Evolutionary conservation across 2,888 invertebrate genomes (phyloP).

Genomic region (Cotesia congregata): DNA sequence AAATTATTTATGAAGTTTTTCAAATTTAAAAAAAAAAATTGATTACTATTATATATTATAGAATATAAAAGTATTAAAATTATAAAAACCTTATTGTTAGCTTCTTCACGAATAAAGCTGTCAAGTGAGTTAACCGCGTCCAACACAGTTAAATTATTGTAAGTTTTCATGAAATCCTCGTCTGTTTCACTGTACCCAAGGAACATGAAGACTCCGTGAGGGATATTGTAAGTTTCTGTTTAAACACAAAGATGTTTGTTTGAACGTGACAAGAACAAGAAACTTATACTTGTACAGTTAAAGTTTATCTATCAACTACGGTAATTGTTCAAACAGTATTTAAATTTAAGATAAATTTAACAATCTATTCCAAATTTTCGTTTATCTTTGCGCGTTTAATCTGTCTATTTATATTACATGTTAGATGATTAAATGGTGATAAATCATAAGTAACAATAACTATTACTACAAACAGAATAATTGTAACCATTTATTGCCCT

Average conservation of each 20-base stretch:
- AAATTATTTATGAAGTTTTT: no score
- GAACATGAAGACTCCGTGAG: constrained; percentile 89
- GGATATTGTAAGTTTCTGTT: constrained; percentile 81
- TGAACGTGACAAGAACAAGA: constrained; percentile 31
- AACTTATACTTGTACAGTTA: not conserved
- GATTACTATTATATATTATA: not conserved
- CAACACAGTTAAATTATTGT: constrained; percentile 87
- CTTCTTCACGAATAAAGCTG: constrained; percentile 81
- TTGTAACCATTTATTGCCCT: no score
- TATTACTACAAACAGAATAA: no score
- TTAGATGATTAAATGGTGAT: not conserved
- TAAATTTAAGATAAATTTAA: not conserved
- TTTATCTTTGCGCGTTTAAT: constrained; percentile 23
- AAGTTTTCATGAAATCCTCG: constrained; percentile 84
- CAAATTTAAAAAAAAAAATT: no score
- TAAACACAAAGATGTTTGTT: constrained; percentile 29
- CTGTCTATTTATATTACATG: not conserved
- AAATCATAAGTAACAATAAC: no score
- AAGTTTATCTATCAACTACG: not conserved
- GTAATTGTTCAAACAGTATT: constrained; percentile 29
- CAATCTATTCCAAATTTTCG: not conserved
- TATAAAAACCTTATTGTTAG: constrained; percentile 78
- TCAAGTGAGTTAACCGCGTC: constrained; percentile 88
- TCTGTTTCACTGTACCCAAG: constrained; percentile 93
- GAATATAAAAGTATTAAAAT: not conserved